Percentiles rank a stretch among this genome's conserved stretches.
phyloP scores from a whole-genome alignment of 2,113 vertebrate species.

The Balaeniceps rex region DNA sequence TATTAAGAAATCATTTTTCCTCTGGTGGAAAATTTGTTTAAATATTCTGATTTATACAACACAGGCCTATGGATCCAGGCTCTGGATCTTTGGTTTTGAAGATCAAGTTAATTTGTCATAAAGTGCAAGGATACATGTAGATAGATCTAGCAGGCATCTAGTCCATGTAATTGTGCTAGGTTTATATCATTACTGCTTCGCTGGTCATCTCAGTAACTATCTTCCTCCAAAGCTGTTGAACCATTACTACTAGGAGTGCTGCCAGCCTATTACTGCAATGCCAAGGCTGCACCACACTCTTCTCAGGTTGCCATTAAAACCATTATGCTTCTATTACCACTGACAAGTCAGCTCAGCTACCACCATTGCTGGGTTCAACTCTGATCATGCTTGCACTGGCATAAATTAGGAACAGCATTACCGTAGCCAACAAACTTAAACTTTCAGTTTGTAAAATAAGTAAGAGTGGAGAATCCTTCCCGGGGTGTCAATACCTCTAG shows the following conservation, averaged over 20 bases:
- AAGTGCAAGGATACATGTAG: background rate
- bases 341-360: background rate
- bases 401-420: background rate
- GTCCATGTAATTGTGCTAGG: background rate
- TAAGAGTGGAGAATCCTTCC: background rate
- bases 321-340: background rate
- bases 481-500: background rate
- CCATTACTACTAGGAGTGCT: background rate
- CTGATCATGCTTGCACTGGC: background rate
- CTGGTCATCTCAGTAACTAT: background rate
- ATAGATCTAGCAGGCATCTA: background rate
- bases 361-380: background rate
- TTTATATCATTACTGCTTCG: background rate
- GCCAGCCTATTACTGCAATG: background rate
- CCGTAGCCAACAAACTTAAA: background rate
- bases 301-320: background rate
- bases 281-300: background rate
- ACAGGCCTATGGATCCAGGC: no score
- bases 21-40: background rate
- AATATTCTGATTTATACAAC: background rate
- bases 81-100: background rate
- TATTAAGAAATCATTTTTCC: background rate
- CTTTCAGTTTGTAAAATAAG: background rate
- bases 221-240: background rate
- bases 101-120: background rate